phyloP scores from a whole-genome alignment of 2,888 invertebrate species.

The Eristalis pertinax region DNA sequence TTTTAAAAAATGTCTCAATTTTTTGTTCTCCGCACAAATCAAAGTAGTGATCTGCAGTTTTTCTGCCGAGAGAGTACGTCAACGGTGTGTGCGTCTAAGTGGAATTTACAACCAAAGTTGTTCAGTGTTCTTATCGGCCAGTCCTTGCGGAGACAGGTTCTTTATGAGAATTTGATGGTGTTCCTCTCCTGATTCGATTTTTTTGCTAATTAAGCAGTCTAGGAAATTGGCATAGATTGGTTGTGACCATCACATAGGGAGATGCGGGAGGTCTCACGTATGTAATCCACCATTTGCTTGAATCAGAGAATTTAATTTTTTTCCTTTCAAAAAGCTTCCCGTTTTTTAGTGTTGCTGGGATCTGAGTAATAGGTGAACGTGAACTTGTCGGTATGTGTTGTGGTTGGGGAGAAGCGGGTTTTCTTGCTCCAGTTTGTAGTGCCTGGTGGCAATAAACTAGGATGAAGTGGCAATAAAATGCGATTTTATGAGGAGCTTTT shows the following conservation, averaged over 20 bases:
- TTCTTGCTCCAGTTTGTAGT: not conserved
- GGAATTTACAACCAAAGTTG: conserved; percentile 45
- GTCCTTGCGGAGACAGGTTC: not conserved
- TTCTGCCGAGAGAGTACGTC: not conserved
- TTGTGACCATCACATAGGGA: not conserved
- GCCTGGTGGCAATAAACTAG: conserved; percentile 59
- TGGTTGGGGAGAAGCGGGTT: not conserved
- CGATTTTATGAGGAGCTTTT: conserved; percentile 69
- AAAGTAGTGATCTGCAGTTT: conserved; percentile 40
- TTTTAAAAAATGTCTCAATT: not conserved
- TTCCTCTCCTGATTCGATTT: conserved; percentile 4
- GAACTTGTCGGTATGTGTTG: conserved; percentile 38
- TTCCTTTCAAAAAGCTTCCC: not conserved
- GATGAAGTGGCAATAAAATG: conserved; percentile 71
- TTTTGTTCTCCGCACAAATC: not conserved
- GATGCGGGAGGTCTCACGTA: not conserved
- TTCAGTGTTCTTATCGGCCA: not conserved
- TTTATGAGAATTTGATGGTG: conserved; percentile 57
- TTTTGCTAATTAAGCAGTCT: conserved; percentile 49
- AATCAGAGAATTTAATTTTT: conserved; percentile 13
- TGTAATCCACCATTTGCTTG: conserved; percentile 22
- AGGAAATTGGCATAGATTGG: conserved; percentile 3
- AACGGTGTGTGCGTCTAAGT: conserved; percentile 34
- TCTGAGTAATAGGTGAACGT: conserved; percentile 31
- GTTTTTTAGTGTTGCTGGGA: conserved; percentile 19